Conservation (phyloP, 1,140 invertebrate species). For the Marisa cornuarietis region DNA sequence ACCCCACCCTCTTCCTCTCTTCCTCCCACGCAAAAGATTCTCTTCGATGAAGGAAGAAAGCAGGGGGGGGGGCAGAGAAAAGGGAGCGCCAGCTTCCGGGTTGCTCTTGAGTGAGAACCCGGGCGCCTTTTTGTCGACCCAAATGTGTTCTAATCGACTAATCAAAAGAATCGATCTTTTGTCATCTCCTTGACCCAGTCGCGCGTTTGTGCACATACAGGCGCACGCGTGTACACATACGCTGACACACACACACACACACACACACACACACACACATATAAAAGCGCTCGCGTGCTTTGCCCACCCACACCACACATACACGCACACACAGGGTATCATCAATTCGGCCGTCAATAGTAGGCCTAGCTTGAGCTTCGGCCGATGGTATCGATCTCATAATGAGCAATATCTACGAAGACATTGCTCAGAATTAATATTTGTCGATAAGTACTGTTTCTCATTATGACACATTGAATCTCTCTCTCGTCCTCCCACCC, state of each 20-base stretch:
- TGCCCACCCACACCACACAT: no score
- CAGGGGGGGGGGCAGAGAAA: neutral
- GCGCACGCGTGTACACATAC: neutral
- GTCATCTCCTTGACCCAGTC: neutral
- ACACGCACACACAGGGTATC: slow-evolving; percentile 3
- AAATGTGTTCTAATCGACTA: neutral
- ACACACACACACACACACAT: neutral
- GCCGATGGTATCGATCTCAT: neutral
- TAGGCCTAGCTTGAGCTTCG: neutral
- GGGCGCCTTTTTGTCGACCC: neutral
- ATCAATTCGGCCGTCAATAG: neutral
- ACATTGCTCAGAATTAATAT: neutral
- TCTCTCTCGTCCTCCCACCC: neutral
- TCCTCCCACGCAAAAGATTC: neutral
- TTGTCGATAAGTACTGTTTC: neutral
- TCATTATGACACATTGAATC: neutral
- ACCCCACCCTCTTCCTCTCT: neutral
- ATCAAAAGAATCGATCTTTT: neutral
- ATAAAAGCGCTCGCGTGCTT: neutral
- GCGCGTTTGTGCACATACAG: neutral
- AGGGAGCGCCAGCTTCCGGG: neutral
- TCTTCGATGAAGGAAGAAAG: neutral
- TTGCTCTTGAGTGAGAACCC: neutral
- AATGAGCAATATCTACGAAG: neutral
- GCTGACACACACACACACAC: neutral